Evolutionary conservation across 1,140 invertebrate genomes (phyloP).

Genomic region (Cydia pomonella): DNA sequence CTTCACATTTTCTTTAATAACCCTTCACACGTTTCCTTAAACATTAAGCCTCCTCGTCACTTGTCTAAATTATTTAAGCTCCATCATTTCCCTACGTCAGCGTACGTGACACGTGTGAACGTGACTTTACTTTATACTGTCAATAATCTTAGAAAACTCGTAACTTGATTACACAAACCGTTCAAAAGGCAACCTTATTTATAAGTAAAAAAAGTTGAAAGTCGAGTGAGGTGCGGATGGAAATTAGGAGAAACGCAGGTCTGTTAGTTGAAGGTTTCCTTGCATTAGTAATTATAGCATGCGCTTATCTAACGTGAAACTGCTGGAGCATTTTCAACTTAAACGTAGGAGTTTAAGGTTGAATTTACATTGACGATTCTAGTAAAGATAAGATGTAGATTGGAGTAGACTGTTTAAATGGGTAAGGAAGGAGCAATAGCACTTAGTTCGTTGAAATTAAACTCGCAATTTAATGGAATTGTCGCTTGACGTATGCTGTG

Average conservation of each 20-base stretch:
- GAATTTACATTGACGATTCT: background rate
- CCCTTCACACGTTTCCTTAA: background rate
- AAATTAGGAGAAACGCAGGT: background rate
- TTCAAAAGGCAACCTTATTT: background rate
- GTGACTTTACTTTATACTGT: conserved; percentile 37
- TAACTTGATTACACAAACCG: background rate
- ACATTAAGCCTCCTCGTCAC: background rate
- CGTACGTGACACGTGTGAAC: conserved; percentile 43
- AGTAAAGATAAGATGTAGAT: background rate
- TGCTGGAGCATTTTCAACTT: background rate
- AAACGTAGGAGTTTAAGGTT: background rate
- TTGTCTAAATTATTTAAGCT: conserved; percentile 26
- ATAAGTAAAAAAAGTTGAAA: conserved; percentile 15
- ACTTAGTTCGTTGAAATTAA: background rate
- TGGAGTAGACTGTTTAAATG: background rate
- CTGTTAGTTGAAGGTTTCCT: background rate
- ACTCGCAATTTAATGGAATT: background rate
- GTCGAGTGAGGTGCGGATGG: background rate
- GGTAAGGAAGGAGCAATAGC: background rate
- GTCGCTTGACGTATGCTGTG: background rate
- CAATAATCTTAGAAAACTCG: background rate
- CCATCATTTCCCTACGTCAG: conserved; percentile 7
- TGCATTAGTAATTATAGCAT: background rate
- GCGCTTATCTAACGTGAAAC: background rate
- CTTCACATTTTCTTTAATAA: background rate